Conservation (phyloP, 1,140 invertebrate genomes). For the Rhagoletis pomonella region DNA sequence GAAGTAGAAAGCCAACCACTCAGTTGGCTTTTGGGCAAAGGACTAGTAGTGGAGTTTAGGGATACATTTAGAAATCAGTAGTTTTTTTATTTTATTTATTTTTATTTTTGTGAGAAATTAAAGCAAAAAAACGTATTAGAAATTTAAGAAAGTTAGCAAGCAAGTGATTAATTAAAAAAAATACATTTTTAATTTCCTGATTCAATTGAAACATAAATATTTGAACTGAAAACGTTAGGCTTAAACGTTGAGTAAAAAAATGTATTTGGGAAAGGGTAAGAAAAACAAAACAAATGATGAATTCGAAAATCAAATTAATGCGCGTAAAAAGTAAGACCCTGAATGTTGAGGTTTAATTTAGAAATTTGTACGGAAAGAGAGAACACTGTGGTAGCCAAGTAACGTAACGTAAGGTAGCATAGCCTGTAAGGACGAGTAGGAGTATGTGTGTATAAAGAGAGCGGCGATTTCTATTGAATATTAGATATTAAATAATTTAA, state of each 20-base stretch:
- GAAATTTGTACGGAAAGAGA: conserved; percentile 8
- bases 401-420: conserved; percentile 40
- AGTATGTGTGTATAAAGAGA: conserved; percentile 15
- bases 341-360: conserved; percentile 4
- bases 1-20: background rate
- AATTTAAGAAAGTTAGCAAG: background rate
- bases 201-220: no score
- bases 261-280: background rate
- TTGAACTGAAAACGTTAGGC: background rate
- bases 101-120: background rate
- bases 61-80: conserved; percentile 4
- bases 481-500: conserved; percentile 38
- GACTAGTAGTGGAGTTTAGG: background rate
- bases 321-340: background rate
- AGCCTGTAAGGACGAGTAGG: conserved; percentile 8
- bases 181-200: no score
- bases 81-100: background rate
- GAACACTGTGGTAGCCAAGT: background rate
- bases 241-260: background rate
- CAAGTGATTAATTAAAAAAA: background rate
- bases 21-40: background rate
- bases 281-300: background rate
- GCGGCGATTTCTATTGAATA: conserved; percentile 29
- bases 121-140: background rate
- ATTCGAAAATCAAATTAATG: conserved; percentile 24